Conservation (phyloP, 2,113 vertebrate genomes). For the Catharus bicknelli region DNA sequence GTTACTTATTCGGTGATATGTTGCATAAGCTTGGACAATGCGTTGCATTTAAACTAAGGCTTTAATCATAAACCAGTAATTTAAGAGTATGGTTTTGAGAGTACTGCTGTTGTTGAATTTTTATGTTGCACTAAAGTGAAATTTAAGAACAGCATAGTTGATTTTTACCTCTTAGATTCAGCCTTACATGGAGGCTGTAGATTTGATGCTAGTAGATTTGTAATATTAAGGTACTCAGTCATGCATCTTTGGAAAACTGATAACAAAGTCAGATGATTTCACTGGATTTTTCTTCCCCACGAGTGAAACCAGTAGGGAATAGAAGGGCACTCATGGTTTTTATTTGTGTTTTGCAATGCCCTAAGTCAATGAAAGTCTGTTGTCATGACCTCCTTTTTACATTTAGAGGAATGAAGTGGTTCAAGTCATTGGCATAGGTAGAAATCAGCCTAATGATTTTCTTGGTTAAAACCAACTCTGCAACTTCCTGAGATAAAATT, state of each 20-base stretch:
- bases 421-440: not conserved
- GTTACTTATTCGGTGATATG: not conserved
- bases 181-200: not conserved
- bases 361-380: not conserved
- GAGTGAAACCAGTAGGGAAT: not conserved
- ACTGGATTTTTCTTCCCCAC: not conserved
- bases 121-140: not conserved
- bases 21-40: not conserved
- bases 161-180: not conserved
- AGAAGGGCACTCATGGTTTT: not conserved
- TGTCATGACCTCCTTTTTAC: not conserved
- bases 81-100: not conserved
- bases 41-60: not conserved
- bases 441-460: not conserved
- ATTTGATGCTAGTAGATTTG: not conserved
- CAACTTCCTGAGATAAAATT: not conserved
- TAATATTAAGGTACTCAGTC: not conserved
- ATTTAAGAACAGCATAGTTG: not conserved
- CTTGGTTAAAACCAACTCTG: not conserved
- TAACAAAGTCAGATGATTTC: not conserved
- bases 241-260: not conserved
- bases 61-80: not conserved
- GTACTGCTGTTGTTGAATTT: not conserved
- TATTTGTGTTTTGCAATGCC: not conserved
- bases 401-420: not conserved